A percentile compares a stretch with the other conserved stretches of the same genome.
Conservation (phyloP, 2,797 vertebrate species). For the Pantherophis vulpinus region DNA sequence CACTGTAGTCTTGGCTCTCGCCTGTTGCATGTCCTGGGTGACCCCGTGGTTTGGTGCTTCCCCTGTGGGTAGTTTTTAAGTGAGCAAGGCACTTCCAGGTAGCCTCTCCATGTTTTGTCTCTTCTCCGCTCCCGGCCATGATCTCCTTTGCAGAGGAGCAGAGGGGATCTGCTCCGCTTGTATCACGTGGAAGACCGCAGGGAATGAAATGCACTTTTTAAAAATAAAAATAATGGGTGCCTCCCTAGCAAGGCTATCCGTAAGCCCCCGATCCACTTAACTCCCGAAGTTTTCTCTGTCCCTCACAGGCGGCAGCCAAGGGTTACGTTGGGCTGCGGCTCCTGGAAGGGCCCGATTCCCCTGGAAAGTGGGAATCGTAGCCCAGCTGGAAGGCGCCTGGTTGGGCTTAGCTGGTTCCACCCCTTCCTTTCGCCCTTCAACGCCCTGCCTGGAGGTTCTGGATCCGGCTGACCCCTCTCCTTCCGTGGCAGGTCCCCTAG, state of each 20-base stretch:
- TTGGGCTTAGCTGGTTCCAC: constrained; percentile 1
- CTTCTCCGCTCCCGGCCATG: constrained; percentile 6
- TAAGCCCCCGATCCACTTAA: neutral
- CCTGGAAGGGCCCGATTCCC: neutral
- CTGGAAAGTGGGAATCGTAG: too few relatives aligned
- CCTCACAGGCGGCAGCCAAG: neutral
- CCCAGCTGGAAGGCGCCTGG: neutral
- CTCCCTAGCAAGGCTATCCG: constrained; percentile 16
- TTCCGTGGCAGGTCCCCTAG: constrained; percentile 49
- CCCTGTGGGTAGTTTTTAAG: neutral
- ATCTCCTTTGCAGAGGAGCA: constrained; percentile 29
- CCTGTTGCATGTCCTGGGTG: neutral
- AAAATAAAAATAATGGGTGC: constrained; percentile 28
- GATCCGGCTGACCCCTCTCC: constrained; percentile 47
- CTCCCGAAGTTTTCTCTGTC: neutral
- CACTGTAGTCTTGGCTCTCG: neutral
- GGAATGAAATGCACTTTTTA: neutral
- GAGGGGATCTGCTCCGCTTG: constrained; percentile 17
- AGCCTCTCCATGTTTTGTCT: neutral
- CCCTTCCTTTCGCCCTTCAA: neutral
- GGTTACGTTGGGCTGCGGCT: neutral
- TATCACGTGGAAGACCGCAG: constrained; percentile 6
- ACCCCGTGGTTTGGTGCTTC: constrained; percentile 24
- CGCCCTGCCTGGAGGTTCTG: neutral
- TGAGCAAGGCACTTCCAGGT: neutral